These are phyloP conservation scores for Lacerta bilineata DNA, from an alignment of 2,797 vertebrate species.

Conservation along the genomic window DNA sequence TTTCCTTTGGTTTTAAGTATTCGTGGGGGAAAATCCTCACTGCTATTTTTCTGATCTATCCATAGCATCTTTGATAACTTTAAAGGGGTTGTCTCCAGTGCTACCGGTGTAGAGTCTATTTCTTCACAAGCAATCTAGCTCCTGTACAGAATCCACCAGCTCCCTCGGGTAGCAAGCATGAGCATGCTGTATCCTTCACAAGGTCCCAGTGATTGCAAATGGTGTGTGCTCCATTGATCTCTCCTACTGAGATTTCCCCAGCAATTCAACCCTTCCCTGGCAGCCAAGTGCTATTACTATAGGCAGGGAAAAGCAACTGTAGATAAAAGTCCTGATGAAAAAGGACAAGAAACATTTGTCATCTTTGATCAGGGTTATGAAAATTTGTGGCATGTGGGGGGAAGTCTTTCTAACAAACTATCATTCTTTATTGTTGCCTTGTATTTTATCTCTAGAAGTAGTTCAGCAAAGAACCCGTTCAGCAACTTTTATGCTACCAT, in stretches of 20 bases:
- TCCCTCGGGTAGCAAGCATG: slow-evolving; percentile 30
- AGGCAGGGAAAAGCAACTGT: slow-evolving; percentile 51
- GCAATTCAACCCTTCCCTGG: slow-evolving; percentile 51
- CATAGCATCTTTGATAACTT: not conserved
- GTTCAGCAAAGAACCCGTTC: not conserved
- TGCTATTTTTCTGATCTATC: slow-evolving; percentile 16
- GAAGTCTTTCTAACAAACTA: not conserved
- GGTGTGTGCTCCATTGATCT: slow-evolving; percentile 45
- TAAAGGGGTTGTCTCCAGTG: slow-evolving; percentile 19
- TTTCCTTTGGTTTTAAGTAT: slow-evolving; percentile 40
- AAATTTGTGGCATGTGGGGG: not conserved
- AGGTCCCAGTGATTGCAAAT: slow-evolving; percentile 27
- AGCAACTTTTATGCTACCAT: not conserved
- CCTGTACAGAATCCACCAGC: not conserved
- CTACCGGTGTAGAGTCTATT: slow-evolving; percentile 10
- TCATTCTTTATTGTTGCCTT: not conserved
- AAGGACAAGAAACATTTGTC: not conserved
- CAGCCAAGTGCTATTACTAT: slow-evolving; percentile 22
- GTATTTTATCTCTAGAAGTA: not conserved
- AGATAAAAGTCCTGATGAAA: slow-evolving; percentile 52
- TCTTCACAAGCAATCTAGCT: slow-evolving; percentile 35
- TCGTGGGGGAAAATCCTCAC: not conserved
- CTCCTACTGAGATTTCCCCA: slow-evolving; percentile 46
- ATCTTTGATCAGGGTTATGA: not conserved
- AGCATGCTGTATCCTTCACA: slow-evolving; percentile 52